Conservation (phyloP, 2,888 invertebrate genomes). For the Teleiodes luculella region DNA sequence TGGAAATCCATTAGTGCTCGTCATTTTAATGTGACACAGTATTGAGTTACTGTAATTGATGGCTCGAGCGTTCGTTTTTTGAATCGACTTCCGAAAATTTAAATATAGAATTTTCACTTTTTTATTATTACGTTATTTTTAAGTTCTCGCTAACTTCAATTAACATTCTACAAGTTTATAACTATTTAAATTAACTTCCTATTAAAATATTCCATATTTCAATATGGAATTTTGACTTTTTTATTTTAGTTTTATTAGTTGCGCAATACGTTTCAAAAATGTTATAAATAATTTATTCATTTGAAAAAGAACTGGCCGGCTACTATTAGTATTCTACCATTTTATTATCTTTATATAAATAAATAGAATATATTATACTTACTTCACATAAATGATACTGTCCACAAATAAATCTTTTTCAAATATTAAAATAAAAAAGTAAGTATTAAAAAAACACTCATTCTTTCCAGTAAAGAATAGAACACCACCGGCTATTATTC, state of each 20-base stretch:
- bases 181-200: too few relatives aligned
- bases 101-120: constrained; percentile 46
- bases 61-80: constrained; percentile 49
- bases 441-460: background rate
- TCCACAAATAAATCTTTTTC: background rate
- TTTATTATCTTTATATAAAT: too few relatives aligned
- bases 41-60: constrained; percentile 78
- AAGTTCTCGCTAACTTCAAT: too few relatives aligned
- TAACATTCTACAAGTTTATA: too few relatives aligned
- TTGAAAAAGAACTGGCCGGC: too few relatives aligned
- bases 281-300: too few relatives aligned
- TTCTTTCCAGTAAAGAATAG: constrained; percentile 20
- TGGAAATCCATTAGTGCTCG: constrained; percentile 75
- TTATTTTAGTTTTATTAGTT: too few relatives aligned
- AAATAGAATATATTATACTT: too few relatives aligned
- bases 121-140: constrained; percentile 28
- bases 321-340: too few relatives aligned
- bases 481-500: constrained; percentile 22
- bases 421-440: background rate
- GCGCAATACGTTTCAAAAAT: too few relatives aligned
- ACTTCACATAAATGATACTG: background rate
- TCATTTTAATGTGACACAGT: constrained; percentile 78
- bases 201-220: too few relatives aligned
- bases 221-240: too few relatives aligned
- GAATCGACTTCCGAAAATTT: constrained; percentile 56